Evolutionary conservation across 2,113 vertebrate genomes (phyloP), one percentile per base, ranked within the genome.

Genomic region (Platysteira castanea): DNA sequence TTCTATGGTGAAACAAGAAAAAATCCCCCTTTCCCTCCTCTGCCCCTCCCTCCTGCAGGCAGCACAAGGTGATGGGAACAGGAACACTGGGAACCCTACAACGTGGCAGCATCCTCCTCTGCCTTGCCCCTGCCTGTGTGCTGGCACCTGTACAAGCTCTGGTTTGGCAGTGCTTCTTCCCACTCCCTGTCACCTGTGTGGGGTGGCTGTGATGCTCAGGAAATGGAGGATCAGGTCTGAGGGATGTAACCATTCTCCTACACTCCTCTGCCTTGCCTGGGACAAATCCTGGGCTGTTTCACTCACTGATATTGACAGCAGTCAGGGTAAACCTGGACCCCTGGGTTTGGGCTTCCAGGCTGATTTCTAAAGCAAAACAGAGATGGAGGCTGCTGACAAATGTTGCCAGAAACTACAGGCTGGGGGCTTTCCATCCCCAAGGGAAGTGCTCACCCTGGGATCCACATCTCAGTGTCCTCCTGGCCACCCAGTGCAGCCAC

Each of bases 1-100:
- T 81, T 91, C 87, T 81, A 31, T 44, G 39, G 53, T 54, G 84
- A 91, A 94, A 93, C 33, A 69, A 69, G 85, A 89, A 87, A 91
- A 92, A 87, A 67, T 22, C 26, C 27, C 76, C 15, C 27, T 37
- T 22, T 53, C 23, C 31, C 35, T 67, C n/a, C 18, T 37, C 26
- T 7, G 9, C 33, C 26, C 35, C 60, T 59, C 64, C 53, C 27
- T 90, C n/a, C 31, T 50, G 33, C 69, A 52, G 20, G 75, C 28
- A 61, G 47, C 49, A 73, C 47, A 20, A 68, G 53, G 75, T 20
- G 13, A 52, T 49, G 33, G 70, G 57, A 92, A 50, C 1, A 10
- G 54, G 39, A 84, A 15, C 39, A 49, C 10, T 11, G 3, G 44
- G 49, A 71, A 87, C 42, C 50, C 68, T 35, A 39, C 54, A 95